Evolutionary conservation across 2,113 vertebrate species (phyloP).

Genomic region (Capreolus pygargus): DNA sequence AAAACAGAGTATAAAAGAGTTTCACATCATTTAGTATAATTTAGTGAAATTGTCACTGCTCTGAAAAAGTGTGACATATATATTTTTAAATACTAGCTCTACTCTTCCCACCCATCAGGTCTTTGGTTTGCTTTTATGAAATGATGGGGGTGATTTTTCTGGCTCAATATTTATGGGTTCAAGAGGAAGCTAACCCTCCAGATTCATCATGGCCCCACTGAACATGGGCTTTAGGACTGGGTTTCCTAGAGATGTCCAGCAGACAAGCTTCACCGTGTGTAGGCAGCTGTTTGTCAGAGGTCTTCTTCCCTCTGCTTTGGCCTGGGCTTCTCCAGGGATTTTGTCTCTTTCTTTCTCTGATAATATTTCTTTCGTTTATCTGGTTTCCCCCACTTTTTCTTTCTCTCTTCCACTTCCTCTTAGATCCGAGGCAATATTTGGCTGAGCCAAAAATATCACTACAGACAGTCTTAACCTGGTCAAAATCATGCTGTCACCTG

Average conservation of each 20-base stretch:
- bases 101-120: neutral
- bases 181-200: neutral
- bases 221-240: neutral
- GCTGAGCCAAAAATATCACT: neutral
- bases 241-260: neutral
- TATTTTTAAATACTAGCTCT: neutral
- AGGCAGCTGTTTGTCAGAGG: neutral
- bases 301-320: neutral
- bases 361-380: neutral
- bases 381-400: fast-evolving
- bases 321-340: neutral
- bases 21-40: neutral
- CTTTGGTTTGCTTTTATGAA: neutral
- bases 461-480: neutral
- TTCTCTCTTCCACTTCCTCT: neutral
- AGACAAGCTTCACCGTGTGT: neutral
- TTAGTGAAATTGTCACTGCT: neutral
- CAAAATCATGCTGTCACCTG: neutral
- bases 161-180: neutral
- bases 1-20: neutral
- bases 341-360: neutral
- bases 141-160: neutral
- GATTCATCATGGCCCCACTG: neutral
- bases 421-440: neutral
- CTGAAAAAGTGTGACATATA: neutral